Conservation (phyloP, 1,140 invertebrate genomes). For the Aphelenchoides avenae region DNA sequence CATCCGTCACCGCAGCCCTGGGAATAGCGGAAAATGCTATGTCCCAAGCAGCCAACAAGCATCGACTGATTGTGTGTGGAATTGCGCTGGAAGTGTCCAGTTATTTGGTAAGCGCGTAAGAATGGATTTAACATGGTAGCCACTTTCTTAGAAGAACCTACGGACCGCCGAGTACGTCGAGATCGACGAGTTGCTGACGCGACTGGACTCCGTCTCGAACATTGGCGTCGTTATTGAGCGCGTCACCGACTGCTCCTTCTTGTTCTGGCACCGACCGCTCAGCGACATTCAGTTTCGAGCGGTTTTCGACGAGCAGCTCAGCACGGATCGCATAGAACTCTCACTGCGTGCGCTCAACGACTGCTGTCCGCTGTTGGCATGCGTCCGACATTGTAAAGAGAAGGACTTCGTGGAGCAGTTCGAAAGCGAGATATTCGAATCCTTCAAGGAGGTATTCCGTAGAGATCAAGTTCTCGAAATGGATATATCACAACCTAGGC, state of each 20-base stretch:
- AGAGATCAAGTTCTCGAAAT: slow-evolving; percentile 35
- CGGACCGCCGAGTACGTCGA: slow-evolving; percentile 46
- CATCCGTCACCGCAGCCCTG: slow-evolving; percentile 65
- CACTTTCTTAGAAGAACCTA: slow-evolving; percentile 62
- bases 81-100: slow-evolving; percentile 46
- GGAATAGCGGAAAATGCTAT: slow-evolving; percentile 56
- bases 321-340: slow-evolving; percentile 6
- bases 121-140: too few relatives aligned
- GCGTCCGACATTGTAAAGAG: slow-evolving; percentile 69
- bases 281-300: slow-evolving; percentile 73
- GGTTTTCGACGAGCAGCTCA: slow-evolving; percentile 66
- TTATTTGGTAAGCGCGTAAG: slow-evolving; percentile 41
- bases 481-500: slow-evolving; percentile 17
- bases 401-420: slow-evolving; percentile 53
- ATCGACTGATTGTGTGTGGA: slow-evolving; percentile 63
- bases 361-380: slow-evolving; percentile 16
- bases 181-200: slow-evolving; percentile 67
- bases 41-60: slow-evolving; percentile 65
- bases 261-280: slow-evolving; percentile 77
- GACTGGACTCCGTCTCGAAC: slow-evolving; percentile 63
- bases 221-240: slow-evolving; percentile 62
- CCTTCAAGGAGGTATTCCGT: slow-evolving; percentile 33
- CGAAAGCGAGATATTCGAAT: slow-evolving; percentile 31
- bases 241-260: slow-evolving; percentile 71
- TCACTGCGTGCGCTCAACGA: slow-evolving; percentile 22